Conservation (phyloP, 2,888 invertebrate species). For the Incurvaria masculella region DNA sequence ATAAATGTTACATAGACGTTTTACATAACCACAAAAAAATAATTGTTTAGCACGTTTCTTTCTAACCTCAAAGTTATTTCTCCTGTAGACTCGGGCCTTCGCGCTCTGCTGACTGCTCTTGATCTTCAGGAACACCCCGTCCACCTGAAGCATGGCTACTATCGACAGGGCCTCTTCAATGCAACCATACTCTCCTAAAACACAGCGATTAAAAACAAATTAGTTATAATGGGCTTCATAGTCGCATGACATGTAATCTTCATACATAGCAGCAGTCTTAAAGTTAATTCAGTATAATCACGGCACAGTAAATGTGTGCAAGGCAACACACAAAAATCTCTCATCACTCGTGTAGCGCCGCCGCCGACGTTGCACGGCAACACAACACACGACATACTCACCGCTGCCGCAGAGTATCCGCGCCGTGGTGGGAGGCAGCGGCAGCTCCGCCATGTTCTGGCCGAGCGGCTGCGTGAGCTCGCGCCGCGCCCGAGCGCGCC, state of each 20-base stretch:
- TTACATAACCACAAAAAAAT: too few relatives aligned
- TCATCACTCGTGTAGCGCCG: too few relatives aligned
- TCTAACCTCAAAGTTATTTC: slow-evolving; percentile 75
- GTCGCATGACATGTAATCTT: too few relatives aligned
- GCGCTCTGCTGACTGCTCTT: slow-evolving; percentile 65
- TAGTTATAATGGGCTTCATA: background rate
- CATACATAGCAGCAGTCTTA: too few relatives aligned
- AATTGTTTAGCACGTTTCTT: too few relatives aligned
- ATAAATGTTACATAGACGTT: too few relatives aligned
- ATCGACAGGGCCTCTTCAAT: slow-evolving; percentile 90
- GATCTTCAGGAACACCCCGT: slow-evolving; percentile 79
- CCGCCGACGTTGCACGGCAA: too few relatives aligned
- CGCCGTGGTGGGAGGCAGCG: slow-evolving; percentile 81
- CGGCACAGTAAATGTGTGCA: too few relatives aligned
- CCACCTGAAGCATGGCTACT: slow-evolving; percentile 92
- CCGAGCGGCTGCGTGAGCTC: slow-evolving; percentile 77
- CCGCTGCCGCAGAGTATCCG: slow-evolving; percentile 81
- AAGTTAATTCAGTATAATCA: too few relatives aligned
- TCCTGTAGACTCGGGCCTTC: slow-evolving; percentile 67
- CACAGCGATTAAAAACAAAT: slow-evolving; percentile 11
- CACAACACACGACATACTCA: slow-evolving; percentile 22
- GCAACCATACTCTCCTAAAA: slow-evolving; percentile 80
- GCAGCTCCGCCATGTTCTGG: slow-evolving; percentile 86
- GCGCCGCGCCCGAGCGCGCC: too few relatives aligned
- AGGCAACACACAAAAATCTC: too few relatives aligned